Evolutionary conservation across 2,888 invertebrate species (phyloP).

Genomic region (Agrypnus murinus): DNA sequence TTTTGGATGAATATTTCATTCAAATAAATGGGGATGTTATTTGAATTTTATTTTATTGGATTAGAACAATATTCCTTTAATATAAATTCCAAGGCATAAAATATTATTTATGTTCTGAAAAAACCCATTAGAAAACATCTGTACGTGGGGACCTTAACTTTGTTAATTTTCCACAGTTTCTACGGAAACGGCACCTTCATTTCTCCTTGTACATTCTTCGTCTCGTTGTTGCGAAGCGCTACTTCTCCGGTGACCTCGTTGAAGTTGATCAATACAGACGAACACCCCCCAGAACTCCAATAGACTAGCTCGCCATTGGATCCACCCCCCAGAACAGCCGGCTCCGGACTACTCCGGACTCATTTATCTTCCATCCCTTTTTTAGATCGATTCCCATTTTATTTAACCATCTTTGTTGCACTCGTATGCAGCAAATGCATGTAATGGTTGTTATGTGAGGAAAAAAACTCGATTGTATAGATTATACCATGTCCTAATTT

Average conservation of each 20-base stretch:
- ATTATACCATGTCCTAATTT: conserved; percentile 32
- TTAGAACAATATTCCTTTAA: too few relatives aligned
- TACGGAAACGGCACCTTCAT: conserved; percentile 48
- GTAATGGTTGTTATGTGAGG: conserved; percentile 22
- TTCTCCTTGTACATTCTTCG: conserved; percentile 47
- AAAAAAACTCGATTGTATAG: conserved; percentile 26
- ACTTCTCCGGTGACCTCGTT: conserved; percentile 56
- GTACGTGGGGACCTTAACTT: neutral
- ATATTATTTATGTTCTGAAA: too few relatives aligned
- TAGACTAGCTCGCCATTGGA: conserved; percentile 55
- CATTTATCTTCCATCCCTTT: conserved; percentile 24
- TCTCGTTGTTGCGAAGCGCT: conserved; percentile 49
- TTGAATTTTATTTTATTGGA: too few relatives aligned
- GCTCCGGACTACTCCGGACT: conserved; percentile 38
- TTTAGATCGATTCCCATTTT: neutral
- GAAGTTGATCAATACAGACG: conserved; percentile 55
- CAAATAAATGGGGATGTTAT: too few relatives aligned
- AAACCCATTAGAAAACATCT: too few relatives aligned
- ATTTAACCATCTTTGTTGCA: conserved; percentile 7
- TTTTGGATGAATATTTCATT: too few relatives aligned
- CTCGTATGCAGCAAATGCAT: conserved; percentile 31
- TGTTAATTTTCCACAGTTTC: conserved; percentile 45
- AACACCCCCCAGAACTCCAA: conserved; percentile 53
- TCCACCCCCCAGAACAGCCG: conserved; percentile 48
- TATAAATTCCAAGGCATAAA: too few relatives aligned